Conservation (phyloP, 2,113 vertebrate genomes). For the Murina feae region DNA sequence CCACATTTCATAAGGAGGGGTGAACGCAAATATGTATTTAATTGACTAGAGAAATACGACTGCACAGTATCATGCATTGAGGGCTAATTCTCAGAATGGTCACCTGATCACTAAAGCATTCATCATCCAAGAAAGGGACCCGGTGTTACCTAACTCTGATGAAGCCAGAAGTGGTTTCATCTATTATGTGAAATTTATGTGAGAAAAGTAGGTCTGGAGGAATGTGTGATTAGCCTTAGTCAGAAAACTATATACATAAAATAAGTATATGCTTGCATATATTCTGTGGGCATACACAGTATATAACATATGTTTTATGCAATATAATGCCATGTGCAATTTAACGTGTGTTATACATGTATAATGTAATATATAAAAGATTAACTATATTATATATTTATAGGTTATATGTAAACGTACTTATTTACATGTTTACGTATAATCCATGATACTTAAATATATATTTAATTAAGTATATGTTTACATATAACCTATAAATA, state of each 20-base stretch:
- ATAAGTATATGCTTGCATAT: not conserved
- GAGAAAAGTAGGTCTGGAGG: not conserved
- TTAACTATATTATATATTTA: not conserved
- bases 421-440: not conserved
- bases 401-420: too few species aligned
- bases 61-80: rapidly evolving
- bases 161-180: not conserved
- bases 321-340: not conserved
- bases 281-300: too few species aligned
- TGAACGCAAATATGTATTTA: not conserved
- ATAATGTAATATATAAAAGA: not conserved
- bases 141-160: not conserved
- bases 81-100: not conserved
- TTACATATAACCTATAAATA: not conserved
- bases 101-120: not conserved
- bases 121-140: not conserved
- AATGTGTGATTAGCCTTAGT: not conserved
- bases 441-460: not conserved
- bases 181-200: not conserved
- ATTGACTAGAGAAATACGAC: not conserved
- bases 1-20: not conserved
- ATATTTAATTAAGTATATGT: not conserved
- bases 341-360: too few species aligned
- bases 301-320: not conserved
- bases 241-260: not conserved